Base-by-base conservation (phyloP, 1,140 invertebrate species). In the Temnothorax nylanderi region DNA sequence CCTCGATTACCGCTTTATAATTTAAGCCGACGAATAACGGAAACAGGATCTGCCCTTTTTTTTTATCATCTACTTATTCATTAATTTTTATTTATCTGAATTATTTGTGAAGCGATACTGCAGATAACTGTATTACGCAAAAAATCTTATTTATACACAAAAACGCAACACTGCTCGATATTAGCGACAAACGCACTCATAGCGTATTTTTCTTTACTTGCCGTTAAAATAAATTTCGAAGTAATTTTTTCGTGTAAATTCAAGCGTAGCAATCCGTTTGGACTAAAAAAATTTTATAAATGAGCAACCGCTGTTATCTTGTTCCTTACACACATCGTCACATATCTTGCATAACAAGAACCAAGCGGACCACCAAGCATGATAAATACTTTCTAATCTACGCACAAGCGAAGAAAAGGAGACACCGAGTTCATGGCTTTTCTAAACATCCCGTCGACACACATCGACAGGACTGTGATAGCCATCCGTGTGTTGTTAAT, bases 351-450 rank as follows among this genome's bases (percentile, higher is more conserved):
- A 34, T 34, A 84, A 82, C 65, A 81, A 54, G 69, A 69, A 67
- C 21, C 37, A 44, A 10, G n/a, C 18, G 26, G 62, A 21, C n/a
- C n/a, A 65, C 44, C 21, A 26, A 69, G 71, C 32, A 37, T 65
- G 74, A 86, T 86, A 67, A 86, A 80, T 69, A 78, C 85, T 88
- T 87, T 82, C 85, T 87, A 76, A 88, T 88, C 76, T 76, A 69
- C 58, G 54, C 64, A 54, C 60, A n/a, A 78, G 54, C 69, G 62
- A 26, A 76, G 64, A 58, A 75, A 76, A 87, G 18, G 54, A 69
- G 54, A 60, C 56, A 32, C 67, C 58, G 71, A 47, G 44, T 69
- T 82, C 81, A 88, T 75, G 32, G 69, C 37, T 54, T 75, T 65
- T 75, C 60, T 60, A 81, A 81, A 81, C 60, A 69, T 64, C 47